Evolutionary conservation across 2,888 invertebrate genomes (phyloP).

Genomic region (Spicauda simplicius): DNA sequence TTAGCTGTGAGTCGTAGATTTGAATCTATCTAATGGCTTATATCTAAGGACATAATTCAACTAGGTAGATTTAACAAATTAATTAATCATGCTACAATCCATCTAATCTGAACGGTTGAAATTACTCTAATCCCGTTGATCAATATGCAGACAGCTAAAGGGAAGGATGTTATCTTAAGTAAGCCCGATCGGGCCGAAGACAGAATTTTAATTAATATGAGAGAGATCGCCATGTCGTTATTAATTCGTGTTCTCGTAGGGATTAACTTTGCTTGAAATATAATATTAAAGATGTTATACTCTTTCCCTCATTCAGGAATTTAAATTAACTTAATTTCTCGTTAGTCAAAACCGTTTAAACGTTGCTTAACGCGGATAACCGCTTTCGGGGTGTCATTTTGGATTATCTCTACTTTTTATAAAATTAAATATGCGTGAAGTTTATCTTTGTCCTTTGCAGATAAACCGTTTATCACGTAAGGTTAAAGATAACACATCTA

Average conservation of each 20-base stretch:
- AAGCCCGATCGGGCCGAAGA: constrained; percentile 58
- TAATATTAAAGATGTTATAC: background rate
- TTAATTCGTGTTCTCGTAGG: constrained; percentile 53
- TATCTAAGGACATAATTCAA: background rate
- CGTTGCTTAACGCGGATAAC: background rate
- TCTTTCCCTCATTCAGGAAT: background rate
- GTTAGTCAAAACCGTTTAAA: background rate
- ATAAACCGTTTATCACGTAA: background rate
- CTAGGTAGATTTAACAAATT: background rate
- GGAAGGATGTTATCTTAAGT: constrained; percentile 54
- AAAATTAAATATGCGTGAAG: background rate
- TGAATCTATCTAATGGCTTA: too few species aligned
- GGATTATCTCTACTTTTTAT: background rate
- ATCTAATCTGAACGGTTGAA: background rate
- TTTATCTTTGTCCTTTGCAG: background rate
- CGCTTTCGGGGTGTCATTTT: background rate
- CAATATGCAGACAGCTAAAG: constrained; percentile 10
- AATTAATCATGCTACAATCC: background rate
- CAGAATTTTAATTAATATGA: constrained; percentile 63
- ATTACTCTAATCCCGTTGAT: constrained; percentile 15
- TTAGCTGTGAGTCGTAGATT: too few species aligned
- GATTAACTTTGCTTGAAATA: background rate
- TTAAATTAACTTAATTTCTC: background rate
- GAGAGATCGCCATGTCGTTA: constrained; percentile 52
- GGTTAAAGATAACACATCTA: background rate